These are phyloP conservation scores for Poeciliopsis paucimaculata DNA, from an alignment of 2,797 vertebrate species.

Conservation along the genomic window DNA sequence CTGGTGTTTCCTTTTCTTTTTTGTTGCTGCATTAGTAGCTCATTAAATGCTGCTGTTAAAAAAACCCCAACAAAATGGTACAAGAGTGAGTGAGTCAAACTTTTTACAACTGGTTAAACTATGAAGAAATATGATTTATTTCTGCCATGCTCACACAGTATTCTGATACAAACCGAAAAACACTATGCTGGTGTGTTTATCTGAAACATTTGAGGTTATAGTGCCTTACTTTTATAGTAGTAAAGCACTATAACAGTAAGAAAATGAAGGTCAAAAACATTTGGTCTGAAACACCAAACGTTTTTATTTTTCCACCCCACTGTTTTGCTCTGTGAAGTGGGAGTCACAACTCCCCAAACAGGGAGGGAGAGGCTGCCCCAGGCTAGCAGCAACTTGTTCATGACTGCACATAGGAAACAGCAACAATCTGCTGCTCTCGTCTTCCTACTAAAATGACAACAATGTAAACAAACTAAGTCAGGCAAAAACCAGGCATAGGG, in stretches of 20 bases:
- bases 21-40: background rate
- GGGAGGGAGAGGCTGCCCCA: conserved; percentile 48
- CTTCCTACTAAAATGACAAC: conserved; percentile 5
- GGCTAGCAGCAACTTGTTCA: conserved; percentile 62
- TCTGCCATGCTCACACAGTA: background rate
- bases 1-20: background rate
- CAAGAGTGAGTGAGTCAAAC: background rate
- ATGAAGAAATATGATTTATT: background rate
- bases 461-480: background rate
- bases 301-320: background rate
- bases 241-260: background rate
- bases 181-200: background rate
- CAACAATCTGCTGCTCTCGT: conserved; percentile 11
- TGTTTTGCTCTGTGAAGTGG: conserved; percentile 22
- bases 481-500: background rate
- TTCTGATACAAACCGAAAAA: background rate
- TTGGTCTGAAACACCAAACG: conserved; percentile 1
- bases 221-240: too few species aligned
- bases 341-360: conserved; percentile 42
- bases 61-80: background rate
- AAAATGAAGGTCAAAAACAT: background rate
- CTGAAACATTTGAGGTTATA: background rate
- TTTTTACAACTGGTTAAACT: background rate
- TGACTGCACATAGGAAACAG: conserved; percentile 40
- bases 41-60: background rate